Evolutionary conservation across 2,113 vertebrate species (phyloP), one percentile per base, ranked within the genome.

Genomic region (Natator depressus): DNA sequence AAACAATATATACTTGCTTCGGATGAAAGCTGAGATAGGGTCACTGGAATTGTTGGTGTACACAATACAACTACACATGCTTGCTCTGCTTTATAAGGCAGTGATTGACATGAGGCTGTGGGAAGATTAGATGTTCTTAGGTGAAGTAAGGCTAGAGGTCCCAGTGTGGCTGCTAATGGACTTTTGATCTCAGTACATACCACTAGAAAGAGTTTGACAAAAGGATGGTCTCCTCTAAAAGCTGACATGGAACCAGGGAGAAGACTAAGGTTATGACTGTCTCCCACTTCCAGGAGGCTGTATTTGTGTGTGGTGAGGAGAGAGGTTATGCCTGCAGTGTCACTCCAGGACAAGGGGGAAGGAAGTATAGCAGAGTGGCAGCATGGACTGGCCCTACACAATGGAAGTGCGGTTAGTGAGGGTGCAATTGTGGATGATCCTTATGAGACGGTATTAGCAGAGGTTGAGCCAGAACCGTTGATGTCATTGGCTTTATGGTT

Each of bases 1-100:
- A 97, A 96, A 97, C 91, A 95, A 96, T 90, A 89, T 86, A 93
- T 62, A 79, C 19, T 17, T 19, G 49, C 76, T 89, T 81, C 82
- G 87, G 51, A 91, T 94, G 80, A 93, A 96, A 94, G 92, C 93
- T 78, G 47, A 82, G 27, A 69, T 24, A 29, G 72, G 65, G 76
- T 35, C 46, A 62, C 82, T 87, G 72, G 46, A 62, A 57, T 5
- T 91, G 16, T 85, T 87, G 57, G 5, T 62, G 11, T 10, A 9
- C 59, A 53, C 35, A 88, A 80, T 55, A 59, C 14, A 87, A 17
- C 31, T 54, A 54, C 79, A 89, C 90, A 42, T 35, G 20, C 69
- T 72, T 84, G 47, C 80, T 96, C 55, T 2, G 27, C 42, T 93
- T 94, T 92, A 76, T 87, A 88, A 84, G 20, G 49, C 19, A 51